phyloP scores from a whole-genome alignment of 2,797 vertebrate species.

The Microctenopoma stevenorrisi region DNA sequence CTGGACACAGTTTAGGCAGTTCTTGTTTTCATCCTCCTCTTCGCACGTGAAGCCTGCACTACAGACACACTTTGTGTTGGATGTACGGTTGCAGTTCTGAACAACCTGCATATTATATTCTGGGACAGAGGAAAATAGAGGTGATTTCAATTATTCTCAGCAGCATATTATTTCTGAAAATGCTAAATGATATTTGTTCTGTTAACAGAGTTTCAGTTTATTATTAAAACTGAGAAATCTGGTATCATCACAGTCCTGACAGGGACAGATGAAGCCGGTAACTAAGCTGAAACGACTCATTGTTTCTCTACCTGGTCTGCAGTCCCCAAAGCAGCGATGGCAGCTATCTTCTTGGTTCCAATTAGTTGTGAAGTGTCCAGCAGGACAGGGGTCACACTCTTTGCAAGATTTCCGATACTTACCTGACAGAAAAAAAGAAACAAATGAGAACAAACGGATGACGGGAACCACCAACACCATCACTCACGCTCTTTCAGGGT shows the following conservation, averaged over 20 bases:
- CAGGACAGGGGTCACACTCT: conserved; percentile 50
- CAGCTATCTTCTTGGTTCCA: conserved; percentile 48
- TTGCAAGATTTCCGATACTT: conserved; percentile 24
- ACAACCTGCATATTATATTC: conserved; percentile 50
- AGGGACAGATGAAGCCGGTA: background rate
- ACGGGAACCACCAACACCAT: conserved; percentile 6
- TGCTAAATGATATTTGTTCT: background rate
- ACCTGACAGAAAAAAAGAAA: conserved; percentile 57
- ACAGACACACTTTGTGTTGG: conserved; percentile 56
- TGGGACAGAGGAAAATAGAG: conserved; percentile 34
- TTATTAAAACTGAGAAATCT: conserved; percentile 11
- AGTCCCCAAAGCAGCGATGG: conserved; percentile 60
- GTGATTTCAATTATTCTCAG: background rate
- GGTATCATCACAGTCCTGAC: background rate
- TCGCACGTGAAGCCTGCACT: conserved; percentile 44
- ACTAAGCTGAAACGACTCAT: conserved; percentile 10
- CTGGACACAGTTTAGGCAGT: conserved; percentile 51
- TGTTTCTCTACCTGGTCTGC: conserved; percentile 56
- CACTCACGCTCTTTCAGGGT: background rate
- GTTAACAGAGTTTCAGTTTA: background rate
- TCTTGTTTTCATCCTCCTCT: fast-evolving
- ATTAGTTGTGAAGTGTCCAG: conserved; percentile 36
- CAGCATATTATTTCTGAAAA: conserved; percentile 1
- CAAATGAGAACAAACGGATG: conserved; percentile 45
- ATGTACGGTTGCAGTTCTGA: conserved; percentile 52